Percentiles rank a stretch among this genome's conserved stretches.
These are phyloP conservation scores for Halichoeres trimaculatus DNA, from an alignment of 2,113 vertebrate genomes.

Conservation along the genomic window DNA sequence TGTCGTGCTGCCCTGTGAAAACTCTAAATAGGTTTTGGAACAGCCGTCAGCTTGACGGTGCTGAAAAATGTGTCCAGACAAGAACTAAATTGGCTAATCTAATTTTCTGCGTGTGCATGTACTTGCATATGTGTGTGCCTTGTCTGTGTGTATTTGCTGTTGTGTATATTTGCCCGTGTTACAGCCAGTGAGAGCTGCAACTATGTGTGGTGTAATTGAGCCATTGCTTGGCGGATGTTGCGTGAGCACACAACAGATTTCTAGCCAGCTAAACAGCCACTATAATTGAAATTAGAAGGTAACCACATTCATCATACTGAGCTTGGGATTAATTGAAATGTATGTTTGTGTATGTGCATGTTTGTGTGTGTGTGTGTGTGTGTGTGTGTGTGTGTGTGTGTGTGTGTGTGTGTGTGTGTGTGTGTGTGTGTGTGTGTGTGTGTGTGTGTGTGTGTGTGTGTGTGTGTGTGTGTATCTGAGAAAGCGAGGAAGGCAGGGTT, in stretches of 20 bases:
- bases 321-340: constrained; percentile 78
- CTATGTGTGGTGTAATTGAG: constrained; percentile 76
- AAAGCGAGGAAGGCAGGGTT: not conserved
- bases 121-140: constrained; percentile 31
- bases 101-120: constrained; percentile 56
- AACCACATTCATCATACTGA: constrained; percentile 81
- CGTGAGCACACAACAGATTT: constrained; percentile 65
- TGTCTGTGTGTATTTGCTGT: constrained; percentile 11
- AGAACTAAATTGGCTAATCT: constrained; percentile 79
- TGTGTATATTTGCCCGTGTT: constrained; percentile 45
- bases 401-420: too few relatives aligned
- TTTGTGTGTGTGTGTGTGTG: too few relatives aligned
- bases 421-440: constrained; percentile 22
- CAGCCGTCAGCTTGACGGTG: constrained; percentile 57
- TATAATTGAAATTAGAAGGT: constrained; percentile 85
- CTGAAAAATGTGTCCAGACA: constrained; percentile 78
- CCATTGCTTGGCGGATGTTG: constrained; percentile 65
- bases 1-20: constrained; percentile 55
- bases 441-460: not conserved
- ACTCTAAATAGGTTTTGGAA: constrained; percentile 73
- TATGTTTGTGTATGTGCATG: constrained; percentile 67
- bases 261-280: constrained; percentile 66
- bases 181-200: constrained; percentile 43
- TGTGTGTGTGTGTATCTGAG: not conserved
- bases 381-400: too few relatives aligned